These are phyloP conservation scores for Takifugu ocellatus DNA, from an alignment of 2,797 vertebrate species.

Conservation along the genomic window DNA sequence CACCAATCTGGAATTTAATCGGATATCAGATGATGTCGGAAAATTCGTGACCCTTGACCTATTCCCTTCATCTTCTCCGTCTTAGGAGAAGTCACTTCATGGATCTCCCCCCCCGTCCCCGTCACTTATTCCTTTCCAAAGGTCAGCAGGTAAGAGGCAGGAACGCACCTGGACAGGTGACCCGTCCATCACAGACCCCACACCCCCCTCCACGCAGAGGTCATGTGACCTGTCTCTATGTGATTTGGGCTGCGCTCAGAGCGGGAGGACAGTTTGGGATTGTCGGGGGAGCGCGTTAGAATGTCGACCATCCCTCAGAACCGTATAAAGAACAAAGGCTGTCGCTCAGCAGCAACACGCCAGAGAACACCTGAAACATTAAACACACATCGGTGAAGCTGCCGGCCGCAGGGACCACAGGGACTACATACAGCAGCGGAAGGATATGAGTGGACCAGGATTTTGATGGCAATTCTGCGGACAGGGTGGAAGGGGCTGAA, in stretches of 20 bases:
- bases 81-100: no score
- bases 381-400: background rate
- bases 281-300: background rate
- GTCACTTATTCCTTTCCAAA: background rate
- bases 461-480: constrained; percentile 89
- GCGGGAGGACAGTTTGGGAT: background rate
- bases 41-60: no score
- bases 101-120: no score
- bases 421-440: constrained; percentile 29
- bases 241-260: no score
- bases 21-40: no score
- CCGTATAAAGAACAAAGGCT: background rate
- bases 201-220: background rate
- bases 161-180: background rate
- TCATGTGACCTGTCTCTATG: background rate
- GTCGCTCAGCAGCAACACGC: no score
- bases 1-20: background rate
- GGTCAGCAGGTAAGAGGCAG: no score
- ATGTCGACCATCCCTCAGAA: background rate
- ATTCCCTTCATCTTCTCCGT: no score
- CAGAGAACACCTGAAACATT: no score
- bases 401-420: no score
- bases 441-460: constrained; percentile 99
- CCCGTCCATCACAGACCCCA: background rate
- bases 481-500: constrained; percentile 95